Conservation (phyloP, 2,113 vertebrate species). For the Odontophorus gujanensis region DNA sequence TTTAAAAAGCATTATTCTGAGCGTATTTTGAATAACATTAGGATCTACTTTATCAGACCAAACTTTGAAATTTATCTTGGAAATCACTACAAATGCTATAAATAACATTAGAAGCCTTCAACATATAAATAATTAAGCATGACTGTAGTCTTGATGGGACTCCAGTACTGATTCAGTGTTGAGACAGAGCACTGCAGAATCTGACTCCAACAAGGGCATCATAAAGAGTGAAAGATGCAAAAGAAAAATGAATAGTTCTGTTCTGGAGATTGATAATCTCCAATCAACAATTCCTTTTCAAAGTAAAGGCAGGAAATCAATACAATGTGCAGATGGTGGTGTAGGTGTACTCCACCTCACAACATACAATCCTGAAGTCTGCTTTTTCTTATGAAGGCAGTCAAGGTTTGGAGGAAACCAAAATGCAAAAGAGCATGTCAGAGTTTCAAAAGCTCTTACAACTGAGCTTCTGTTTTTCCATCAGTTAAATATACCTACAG, state of each 20-base stretch:
- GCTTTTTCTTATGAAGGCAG: neutral
- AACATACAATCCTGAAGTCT: neutral
- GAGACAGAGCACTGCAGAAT: neutral
- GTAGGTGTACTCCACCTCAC: neutral
- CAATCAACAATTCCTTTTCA: neutral
- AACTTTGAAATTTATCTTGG: neutral
- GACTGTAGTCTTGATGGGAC: neutral
- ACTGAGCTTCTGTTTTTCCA: neutral
- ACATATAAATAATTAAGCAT: neutral
- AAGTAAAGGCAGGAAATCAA: neutral
- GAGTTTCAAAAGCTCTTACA: neutral
- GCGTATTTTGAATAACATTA: neutral
- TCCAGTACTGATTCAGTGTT: neutral
- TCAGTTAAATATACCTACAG: neutral
- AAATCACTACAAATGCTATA: neutral
- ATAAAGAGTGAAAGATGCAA: neutral
- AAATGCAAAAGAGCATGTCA: neutral
- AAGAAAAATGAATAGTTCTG: neutral
- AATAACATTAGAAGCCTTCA: neutral
- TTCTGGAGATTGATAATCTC: neutral
- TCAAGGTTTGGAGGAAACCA: neutral
- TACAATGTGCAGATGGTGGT: slow-evolving; percentile 4
- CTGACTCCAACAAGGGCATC: neutral
- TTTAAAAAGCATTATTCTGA: neutral
- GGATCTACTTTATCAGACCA: neutral